A percentile compares a stretch with the other conserved stretches of the same genome.
Evolutionary conservation across 2,797 vertebrate genomes (phyloP).

Genomic region (Rhinoraja longicauda): DNA sequence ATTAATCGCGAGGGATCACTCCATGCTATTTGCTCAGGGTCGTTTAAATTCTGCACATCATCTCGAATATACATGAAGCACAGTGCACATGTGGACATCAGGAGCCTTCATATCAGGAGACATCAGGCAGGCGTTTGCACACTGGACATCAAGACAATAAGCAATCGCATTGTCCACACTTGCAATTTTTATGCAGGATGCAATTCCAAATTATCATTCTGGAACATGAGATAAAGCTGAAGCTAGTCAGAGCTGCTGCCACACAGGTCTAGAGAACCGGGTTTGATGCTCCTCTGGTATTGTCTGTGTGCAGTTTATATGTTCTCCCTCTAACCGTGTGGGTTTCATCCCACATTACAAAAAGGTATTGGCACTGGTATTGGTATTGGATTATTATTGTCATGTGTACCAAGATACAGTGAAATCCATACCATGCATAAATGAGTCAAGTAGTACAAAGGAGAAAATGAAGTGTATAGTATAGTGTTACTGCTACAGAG

Average conservation of each 20-base stretch:
- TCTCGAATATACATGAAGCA: background rate
- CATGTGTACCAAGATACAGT: too few relatives aligned
- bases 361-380: too few relatives aligned
- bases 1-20: background rate
- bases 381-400: too few relatives aligned
- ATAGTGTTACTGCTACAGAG: too few relatives aligned
- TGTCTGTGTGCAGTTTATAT: too few relatives aligned
- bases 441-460: too few relatives aligned
- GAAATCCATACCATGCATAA: too few relatives aligned
- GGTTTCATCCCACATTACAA: too few relatives aligned
- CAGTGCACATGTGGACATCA: background rate
- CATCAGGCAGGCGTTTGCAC: background rate
- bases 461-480: too few relatives aligned
- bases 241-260: background rate
- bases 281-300: too few relatives aligned
- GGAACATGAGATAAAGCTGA: background rate
- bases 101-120: background rate
- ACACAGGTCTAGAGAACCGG: too few relatives aligned
- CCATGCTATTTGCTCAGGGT: background rate
- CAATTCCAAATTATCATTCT: background rate
- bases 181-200: background rate
- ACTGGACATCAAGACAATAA: background rate
- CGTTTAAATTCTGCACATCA: background rate
- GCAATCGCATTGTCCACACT: background rate
- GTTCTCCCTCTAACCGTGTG: too few relatives aligned